Percentiles rank a stretch among this genome's conserved stretches.
Evolutionary conservation across 1,140 invertebrate genomes (phyloP).

Genomic region (Heterodera carotae): DNA sequence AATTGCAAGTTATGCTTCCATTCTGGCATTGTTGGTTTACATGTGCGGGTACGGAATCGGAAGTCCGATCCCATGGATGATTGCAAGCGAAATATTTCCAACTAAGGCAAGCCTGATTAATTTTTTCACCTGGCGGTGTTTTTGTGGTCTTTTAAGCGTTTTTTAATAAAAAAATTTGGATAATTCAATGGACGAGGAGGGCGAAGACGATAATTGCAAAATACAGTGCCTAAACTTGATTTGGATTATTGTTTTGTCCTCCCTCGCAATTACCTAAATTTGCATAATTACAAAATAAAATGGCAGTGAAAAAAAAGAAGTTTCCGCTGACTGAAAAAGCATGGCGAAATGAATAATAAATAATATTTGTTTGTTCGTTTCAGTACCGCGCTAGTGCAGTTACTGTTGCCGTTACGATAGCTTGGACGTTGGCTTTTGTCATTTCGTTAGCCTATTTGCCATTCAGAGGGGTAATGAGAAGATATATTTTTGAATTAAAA

Average conservation of each 20-base stretch:
- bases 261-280: too few species aligned
- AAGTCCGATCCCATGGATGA: conserved; percentile 63
- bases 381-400: conserved; percentile 57
- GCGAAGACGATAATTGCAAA: too few species aligned
- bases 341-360: too few species aligned
- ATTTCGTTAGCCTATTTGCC: conserved; percentile 55
- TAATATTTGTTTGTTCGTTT: conserved; percentile 5
- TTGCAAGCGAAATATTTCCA: conserved; percentile 57
- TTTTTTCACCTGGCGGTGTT: too few species aligned
- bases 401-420: conserved; percentile 53
- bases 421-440: conserved; percentile 57
- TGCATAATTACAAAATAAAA: too few species aligned
- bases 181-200: too few species aligned
- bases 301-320: too few species aligned
- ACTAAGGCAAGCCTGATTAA: conserved; percentile 36
- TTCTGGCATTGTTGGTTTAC: conserved; percentile 54
- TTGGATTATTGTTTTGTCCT: too few species aligned
- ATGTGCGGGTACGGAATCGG: conserved; percentile 62
- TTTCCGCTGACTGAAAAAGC: too few species aligned
- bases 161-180: too few species aligned
- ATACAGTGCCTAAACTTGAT: too few species aligned
- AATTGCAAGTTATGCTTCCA: conserved; percentile 57
- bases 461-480: conserved; percentile 53
- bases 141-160: too few species aligned
- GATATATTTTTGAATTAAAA: not conserved